Conservation (phyloP, 1,140 invertebrate species). For the Drosophila paulistorum region DNA sequence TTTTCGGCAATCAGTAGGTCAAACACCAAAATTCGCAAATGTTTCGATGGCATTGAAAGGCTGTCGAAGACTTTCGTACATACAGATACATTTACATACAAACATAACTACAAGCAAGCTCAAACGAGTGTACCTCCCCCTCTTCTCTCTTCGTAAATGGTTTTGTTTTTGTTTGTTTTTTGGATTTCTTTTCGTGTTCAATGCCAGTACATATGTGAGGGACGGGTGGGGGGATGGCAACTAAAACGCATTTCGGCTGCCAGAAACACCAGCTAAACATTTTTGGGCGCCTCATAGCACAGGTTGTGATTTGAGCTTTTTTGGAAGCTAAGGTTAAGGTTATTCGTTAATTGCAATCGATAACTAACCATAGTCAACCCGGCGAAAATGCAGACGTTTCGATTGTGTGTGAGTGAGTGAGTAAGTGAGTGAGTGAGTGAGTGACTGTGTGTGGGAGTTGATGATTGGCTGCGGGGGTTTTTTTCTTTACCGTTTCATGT, state of each 20-base stretch:
- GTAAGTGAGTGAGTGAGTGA: slow-evolving; percentile 24
- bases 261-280: slow-evolving; percentile 61
- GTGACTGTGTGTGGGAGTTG: slow-evolving; percentile 28
- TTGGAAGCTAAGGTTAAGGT: slow-evolving; percentile 83
- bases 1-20: slow-evolving; percentile 64
- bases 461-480: slow-evolving; percentile 39
- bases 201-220: slow-evolving; percentile 55
- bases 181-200: slow-evolving; percentile 27
- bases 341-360: slow-evolving; percentile 68
- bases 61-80: slow-evolving; percentile 57
- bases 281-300: slow-evolving; percentile 79
- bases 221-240: slow-evolving; percentile 32
- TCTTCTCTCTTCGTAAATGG: slow-evolving; percentile 48
- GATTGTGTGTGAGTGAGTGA: slow-evolving; percentile 22
- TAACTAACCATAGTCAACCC: slow-evolving; percentile 71
- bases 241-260: slow-evolving; percentile 55
- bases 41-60: slow-evolving; percentile 25
- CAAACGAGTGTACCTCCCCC: background rate
- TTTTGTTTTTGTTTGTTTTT: slow-evolving; percentile 16
- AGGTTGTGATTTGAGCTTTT: slow-evolving; percentile 83
- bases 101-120: slow-evolving; percentile 29
- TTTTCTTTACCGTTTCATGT: slow-evolving; percentile 36
- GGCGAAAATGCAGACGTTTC: slow-evolving; percentile 2
- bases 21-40: slow-evolving; percentile 57
- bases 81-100: too few relatives aligned